phyloP scores from a whole-genome alignment of 2,797 vertebrate species.

The Rhinichthys osculus region DNA sequence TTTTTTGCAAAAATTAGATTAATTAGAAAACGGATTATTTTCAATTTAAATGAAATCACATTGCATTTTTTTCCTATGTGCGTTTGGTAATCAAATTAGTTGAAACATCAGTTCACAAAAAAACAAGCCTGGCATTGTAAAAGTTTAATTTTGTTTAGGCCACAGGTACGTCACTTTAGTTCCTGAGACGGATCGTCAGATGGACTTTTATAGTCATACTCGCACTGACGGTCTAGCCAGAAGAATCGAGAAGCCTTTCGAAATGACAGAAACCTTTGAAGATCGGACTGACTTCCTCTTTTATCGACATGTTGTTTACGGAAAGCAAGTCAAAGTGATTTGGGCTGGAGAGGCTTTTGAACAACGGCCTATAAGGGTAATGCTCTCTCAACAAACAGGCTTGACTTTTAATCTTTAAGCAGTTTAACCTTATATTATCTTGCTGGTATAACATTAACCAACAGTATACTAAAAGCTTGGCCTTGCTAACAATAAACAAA shows the following conservation, averaged over 20 bases:
- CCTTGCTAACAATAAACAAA: conserved; percentile 5
- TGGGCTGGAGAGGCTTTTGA: neutral
- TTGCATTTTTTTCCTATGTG: too few relatives aligned
- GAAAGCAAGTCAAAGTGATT: conserved; percentile 30
- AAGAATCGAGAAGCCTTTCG: conserved; percentile 67
- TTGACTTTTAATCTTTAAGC: conserved; percentile 2
- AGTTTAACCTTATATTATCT: conserved; percentile 15
- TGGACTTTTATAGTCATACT: conserved; percentile 80
- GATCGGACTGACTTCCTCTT: conserved; percentile 83
- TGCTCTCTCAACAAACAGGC: neutral
- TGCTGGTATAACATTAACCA: conserved; percentile 40
- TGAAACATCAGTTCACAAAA: neutral
- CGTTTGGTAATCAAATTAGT: neutral
- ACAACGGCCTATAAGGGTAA: conserved; percentile 61
- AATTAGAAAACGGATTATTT: too few relatives aligned
- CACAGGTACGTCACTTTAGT: conserved; percentile 75
- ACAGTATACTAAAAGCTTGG: neutral
- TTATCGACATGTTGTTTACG: conserved; percentile 72
- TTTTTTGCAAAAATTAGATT: neutral
- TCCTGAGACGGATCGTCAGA: conserved; percentile 72
- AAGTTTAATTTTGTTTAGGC: conserved; percentile 67
- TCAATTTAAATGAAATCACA: too few relatives aligned
- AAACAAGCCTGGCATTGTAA: neutral
- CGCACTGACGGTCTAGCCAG: conserved; percentile 79
- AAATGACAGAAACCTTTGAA: conserved; percentile 82